These are phyloP conservation scores for Silurus meridionalis DNA, from an alignment of 2,113 vertebrate genomes.

Conservation along the genomic window DNA sequence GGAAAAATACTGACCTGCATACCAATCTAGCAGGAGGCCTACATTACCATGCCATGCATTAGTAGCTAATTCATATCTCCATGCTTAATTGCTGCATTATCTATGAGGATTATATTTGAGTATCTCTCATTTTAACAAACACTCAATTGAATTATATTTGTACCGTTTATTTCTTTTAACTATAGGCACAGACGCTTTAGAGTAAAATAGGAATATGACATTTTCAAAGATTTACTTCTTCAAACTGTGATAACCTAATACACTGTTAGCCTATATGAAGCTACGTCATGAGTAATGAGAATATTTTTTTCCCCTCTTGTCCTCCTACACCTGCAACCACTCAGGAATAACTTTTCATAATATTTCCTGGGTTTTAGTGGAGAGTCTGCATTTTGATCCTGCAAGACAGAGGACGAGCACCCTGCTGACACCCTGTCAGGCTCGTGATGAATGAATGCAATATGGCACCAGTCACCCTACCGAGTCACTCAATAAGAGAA, in stretches of 20 bases:
- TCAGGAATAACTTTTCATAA: slow-evolving; percentile 6
- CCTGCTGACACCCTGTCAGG: slow-evolving; percentile 64
- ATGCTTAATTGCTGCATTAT: not conserved
- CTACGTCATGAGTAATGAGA: not conserved
- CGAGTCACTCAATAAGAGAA: slow-evolving; percentile 43
- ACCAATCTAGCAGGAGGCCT: not conserved
- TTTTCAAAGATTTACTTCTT: not conserved
- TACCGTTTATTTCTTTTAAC: not conserved
- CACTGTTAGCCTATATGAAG: not conserved
- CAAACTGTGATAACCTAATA: not conserved
- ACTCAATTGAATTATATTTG: not conserved
- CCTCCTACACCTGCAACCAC: slow-evolving; percentile 29
- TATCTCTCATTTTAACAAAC: not conserved
- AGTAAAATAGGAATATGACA: not conserved
- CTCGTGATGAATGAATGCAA: slow-evolving; percentile 67
- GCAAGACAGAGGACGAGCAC: slow-evolving; percentile 53
- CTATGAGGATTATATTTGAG: not conserved
- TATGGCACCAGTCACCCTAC: slow-evolving; percentile 61
- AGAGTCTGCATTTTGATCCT: slow-evolving; percentile 2
- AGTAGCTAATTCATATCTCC: not conserved
- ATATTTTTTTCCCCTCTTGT: not conserved
- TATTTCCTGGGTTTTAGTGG: slow-evolving; percentile 8
- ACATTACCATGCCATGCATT: not conserved
- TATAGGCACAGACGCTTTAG: not conserved
- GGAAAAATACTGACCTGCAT: not conserved